These are phyloP conservation scores for Haemorhous mexicanus DNA, from an alignment of 2,113 vertebrate species.

Conservation along the genomic window DNA sequence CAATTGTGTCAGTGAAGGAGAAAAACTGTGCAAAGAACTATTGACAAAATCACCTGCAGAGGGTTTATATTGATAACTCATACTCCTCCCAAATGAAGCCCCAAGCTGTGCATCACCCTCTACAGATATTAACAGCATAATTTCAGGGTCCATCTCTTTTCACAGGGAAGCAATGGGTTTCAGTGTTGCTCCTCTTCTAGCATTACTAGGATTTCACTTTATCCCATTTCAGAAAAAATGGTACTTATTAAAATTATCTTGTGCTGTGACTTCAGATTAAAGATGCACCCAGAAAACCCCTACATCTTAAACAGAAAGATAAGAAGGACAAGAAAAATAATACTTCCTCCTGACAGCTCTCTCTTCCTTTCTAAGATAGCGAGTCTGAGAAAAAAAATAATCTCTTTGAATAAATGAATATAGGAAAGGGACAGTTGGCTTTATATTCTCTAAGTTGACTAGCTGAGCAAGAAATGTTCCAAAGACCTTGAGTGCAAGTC, in stretches of 20 bases:
- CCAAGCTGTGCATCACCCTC: not conserved
- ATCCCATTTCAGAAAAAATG: not conserved
- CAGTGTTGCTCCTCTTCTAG: not conserved
- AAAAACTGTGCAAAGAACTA: not conserved
- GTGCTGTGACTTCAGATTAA: not conserved
- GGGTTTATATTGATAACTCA: not conserved
- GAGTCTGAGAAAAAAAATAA: not conserved
- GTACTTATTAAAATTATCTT: not conserved
- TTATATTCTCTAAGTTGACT: not conserved
- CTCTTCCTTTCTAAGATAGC: not conserved
- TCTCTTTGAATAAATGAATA: not conserved
- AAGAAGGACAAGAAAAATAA: not conserved
- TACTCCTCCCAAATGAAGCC: not conserved
- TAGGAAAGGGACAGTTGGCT: not conserved
- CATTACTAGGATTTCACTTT: not conserved
- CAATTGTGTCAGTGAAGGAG: not conserved
- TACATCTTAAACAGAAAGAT: not conserved
- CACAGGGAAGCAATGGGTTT: not conserved
- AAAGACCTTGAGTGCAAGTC: slow-evolving; percentile 28
- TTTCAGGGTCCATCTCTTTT: not conserved
- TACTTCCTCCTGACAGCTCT: not conserved
- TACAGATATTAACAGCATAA: not conserved
- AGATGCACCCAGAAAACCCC: not conserved
- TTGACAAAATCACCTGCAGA: not conserved
- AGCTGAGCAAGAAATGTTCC: not conserved